Conservation (phyloP, 2,888 invertebrate species). For the Blastobasis adustella region DNA sequence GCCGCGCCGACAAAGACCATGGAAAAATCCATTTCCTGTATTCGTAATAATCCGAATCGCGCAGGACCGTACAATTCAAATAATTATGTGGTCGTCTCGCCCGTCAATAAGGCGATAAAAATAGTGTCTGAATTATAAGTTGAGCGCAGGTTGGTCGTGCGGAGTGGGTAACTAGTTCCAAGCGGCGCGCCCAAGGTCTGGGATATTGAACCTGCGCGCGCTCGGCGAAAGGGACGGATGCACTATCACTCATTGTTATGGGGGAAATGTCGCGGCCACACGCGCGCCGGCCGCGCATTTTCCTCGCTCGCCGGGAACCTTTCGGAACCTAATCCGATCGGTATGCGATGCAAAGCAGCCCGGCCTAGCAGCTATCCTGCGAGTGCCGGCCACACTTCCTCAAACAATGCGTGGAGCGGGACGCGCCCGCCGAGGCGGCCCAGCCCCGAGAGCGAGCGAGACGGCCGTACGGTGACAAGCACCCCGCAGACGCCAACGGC, state of each 20-base stretch:
- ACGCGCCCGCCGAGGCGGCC: constrained; percentile 19
- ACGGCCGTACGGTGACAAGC: constrained; percentile 41
- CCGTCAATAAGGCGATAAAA: constrained; percentile 42
- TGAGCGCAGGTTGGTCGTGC: constrained; percentile 36
- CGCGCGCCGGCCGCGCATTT: constrained; percentile 42
- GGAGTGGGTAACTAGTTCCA: constrained; percentile 57
- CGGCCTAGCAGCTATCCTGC: constrained; percentile 44
- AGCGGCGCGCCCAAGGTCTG: constrained; percentile 65
- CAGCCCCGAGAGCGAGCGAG: constrained; percentile 21
- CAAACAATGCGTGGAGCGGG: constrained; percentile 37
- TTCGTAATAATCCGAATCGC: constrained; percentile 14
- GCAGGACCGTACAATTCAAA: constrained; percentile 11
- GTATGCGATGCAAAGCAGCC: constrained; percentile 55
- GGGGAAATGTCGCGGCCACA: constrained; percentile 65
- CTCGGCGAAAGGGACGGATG: constrained; percentile 64
- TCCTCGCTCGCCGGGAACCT: constrained; percentile 24
- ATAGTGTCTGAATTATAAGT: constrained; percentile 51
- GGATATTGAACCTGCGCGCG: constrained; percentile 72
- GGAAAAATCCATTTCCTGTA: constrained; percentile 45
- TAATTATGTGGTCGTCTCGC: constrained; percentile 24
- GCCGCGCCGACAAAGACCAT: constrained; percentile 41
- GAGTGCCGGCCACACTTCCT: constrained; percentile 56
- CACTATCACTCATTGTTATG: constrained; percentile 71
- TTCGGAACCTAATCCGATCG: constrained; percentile 52
- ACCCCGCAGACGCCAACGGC: constrained; percentile 37